Evolutionary conservation across 2,888 invertebrate genomes (phyloP).

Genomic region (Amphimallon solstitiale): DNA sequence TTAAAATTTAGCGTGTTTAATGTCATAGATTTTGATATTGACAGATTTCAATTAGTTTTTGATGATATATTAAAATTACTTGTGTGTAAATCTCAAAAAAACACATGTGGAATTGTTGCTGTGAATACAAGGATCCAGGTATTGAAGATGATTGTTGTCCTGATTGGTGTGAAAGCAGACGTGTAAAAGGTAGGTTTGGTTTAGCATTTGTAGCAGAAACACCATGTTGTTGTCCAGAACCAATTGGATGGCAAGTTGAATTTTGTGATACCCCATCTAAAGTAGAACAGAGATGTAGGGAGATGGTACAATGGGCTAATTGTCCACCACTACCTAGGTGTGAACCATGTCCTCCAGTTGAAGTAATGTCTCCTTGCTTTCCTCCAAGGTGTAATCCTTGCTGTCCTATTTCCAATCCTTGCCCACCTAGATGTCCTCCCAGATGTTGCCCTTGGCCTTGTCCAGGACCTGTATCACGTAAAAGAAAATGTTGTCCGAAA

Average conservation of each 20-base stretch:
- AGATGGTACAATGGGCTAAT: too few relatives aligned
- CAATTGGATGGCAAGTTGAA: too few relatives aligned
- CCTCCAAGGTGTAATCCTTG: too few relatives aligned
- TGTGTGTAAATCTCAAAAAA: slow-evolving; percentile 15
- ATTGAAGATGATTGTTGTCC: too few relatives aligned
- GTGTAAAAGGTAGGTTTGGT: slow-evolving; percentile 57
- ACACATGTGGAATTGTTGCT: slow-evolving; percentile 41
- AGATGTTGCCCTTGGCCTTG: slow-evolving; percentile 30
- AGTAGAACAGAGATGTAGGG: too few relatives aligned
- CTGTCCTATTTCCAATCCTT: too few relatives aligned
- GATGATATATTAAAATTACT: slow-evolving; percentile 15
- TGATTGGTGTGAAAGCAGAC: slow-evolving; percentile 33
- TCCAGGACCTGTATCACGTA: slow-evolving; percentile 16
- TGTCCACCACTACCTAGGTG: too few relatives aligned
- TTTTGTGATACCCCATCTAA: too few relatives aligned
- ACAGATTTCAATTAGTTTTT: slow-evolving; percentile 24
- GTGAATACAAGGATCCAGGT: too few relatives aligned
- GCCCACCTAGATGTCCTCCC: slow-evolving; percentile 38
- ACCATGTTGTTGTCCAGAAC: slow-evolving; percentile 51
- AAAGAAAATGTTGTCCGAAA: slow-evolving; percentile 12
- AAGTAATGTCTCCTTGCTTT: too few relatives aligned
- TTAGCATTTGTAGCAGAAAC: slow-evolving; percentile 57
- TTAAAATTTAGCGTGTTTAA: not conserved
- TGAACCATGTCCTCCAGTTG: too few relatives aligned
- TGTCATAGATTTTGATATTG: slow-evolving; percentile 16